A percentile compares a stretch with the other conserved stretches of the same genome.
phyloP scores from a whole-genome alignment of 1,140 invertebrate species.

The Protaetia brevitarsis region DNA sequence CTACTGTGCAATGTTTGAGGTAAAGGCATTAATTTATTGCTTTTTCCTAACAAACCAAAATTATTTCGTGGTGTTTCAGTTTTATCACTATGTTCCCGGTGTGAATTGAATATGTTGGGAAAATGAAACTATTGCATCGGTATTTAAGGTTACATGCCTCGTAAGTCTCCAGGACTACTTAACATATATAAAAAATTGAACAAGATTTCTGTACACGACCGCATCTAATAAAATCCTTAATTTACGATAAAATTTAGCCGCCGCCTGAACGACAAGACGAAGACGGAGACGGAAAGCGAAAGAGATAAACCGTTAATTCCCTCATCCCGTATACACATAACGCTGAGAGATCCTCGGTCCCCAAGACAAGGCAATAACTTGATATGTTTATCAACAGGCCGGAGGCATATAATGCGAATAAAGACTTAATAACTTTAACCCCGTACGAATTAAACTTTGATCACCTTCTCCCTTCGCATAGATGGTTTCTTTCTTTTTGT shows the following conservation, averaged over 20 bases:
- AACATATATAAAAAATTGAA: slow-evolving; percentile 22
- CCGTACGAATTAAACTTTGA: slow-evolving; percentile 7
- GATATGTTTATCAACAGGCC: slow-evolving; percentile 26
- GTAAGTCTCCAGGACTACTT: slow-evolving; percentile 17
- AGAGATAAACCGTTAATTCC: slow-evolving; percentile 14
- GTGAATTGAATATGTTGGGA: no score
- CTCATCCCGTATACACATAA: slow-evolving; percentile 12
- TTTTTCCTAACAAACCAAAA: no score
- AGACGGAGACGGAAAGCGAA: neutral
- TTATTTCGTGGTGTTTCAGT: no score
- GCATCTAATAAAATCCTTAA: slow-evolving; percentile 23
- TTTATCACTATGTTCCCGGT: no score
- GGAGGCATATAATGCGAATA: slow-evolving; percentile 23
- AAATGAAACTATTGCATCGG: neutral
- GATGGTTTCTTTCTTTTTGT: neutral
- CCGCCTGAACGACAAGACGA: slow-evolving; percentile 15
- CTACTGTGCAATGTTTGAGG: no score
- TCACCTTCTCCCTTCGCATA: neutral
- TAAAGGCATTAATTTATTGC: no score
- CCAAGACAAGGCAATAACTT: slow-evolving; percentile 26
- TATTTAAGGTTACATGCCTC: neutral
- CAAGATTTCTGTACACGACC: slow-evolving; percentile 7
- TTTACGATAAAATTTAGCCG: slow-evolving; percentile 23
- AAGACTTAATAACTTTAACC: slow-evolving; percentile 24
- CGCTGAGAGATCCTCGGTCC: neutral